Evolutionary conservation across 1,140 invertebrate species (phyloP).

Genomic region (Drosophila ercepeae): DNA sequence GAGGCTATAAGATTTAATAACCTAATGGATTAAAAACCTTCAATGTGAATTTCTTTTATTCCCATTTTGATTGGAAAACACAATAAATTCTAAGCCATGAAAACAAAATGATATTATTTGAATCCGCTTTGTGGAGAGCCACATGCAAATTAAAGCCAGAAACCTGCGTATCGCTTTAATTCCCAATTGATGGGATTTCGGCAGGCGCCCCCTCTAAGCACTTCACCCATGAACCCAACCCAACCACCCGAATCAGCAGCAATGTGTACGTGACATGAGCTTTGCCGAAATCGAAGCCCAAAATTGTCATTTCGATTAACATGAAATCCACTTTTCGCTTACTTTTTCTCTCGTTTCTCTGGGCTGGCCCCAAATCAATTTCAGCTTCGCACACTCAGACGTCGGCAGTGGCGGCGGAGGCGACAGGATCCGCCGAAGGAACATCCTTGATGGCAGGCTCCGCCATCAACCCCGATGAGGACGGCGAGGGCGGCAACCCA

Average conservation of each 20-base stretch:
- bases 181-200: slow-evolving; percentile 13
- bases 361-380: slow-evolving; percentile 65
- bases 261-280: slow-evolving; percentile 50
- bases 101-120: too few species aligned
- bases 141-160: slow-evolving; percentile 35
- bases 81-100: too few species aligned
- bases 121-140: neutral
- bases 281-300: slow-evolving; percentile 43
- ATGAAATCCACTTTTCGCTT: slow-evolving; percentile 63
- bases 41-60: too few species aligned
- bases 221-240: neutral
- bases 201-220: too few species aligned
- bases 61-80: too few species aligned
- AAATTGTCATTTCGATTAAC: slow-evolving; percentile 79
- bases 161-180: slow-evolving; percentile 26
- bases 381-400: slow-evolving; percentile 70
- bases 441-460: slow-evolving; percentile 35
- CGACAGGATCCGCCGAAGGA: slow-evolving; percentile 10
- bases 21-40: too few species aligned
- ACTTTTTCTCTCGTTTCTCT: slow-evolving; percentile 31
- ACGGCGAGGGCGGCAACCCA: slow-evolving; percentile 41
- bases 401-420: slow-evolving; percentile 43
- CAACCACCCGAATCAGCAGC: slow-evolving; percentile 27
- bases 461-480: slow-evolving; percentile 48
- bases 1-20: too few species aligned